A percentile compares a stretch with the other conserved stretches of the same genome.
Conservation (phyloP, 2,888 invertebrate genomes). For the Bibio marci region DNA sequence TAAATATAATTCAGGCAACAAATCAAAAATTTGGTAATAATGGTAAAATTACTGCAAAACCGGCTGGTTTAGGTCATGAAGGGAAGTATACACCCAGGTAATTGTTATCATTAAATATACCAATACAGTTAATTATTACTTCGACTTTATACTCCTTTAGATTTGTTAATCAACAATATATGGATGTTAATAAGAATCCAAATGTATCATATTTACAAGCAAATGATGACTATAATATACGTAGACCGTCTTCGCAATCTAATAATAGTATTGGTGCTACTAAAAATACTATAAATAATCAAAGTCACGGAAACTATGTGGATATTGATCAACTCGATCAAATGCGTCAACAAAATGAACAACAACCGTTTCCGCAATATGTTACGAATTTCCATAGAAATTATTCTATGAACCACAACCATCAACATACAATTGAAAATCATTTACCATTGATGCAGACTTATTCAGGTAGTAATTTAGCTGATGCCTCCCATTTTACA, state of each 20-base stretch:
- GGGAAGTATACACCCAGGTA: conserved; percentile 60
- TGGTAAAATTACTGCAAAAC: conserved; percentile 43
- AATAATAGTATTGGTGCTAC: conserved; percentile 4
- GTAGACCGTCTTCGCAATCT: conserved; percentile 14
- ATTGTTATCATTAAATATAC: not conserved
- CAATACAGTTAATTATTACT: no score
- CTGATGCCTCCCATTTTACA: conserved; percentile 4
- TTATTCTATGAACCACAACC: conserved; percentile 24
- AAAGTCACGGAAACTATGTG: conserved; percentile 30
- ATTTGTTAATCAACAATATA: conserved; percentile 5
- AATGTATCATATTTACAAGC: not conserved
- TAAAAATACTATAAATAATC: conserved; percentile 5
- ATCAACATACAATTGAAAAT: conserved; percentile 22
- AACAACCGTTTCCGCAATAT: conserved; percentile 21
- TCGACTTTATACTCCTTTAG: not conserved
- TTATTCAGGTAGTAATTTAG: conserved; percentile 6
- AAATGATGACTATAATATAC: conserved; percentile 9
- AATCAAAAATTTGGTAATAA: conserved; percentile 56
- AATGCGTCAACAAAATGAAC: conserved; percentile 22
- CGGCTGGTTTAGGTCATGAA: conserved; percentile 56
- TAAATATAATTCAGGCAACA: conserved; percentile 24
- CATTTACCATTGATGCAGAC: conserved; percentile 6
- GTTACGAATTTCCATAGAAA: conserved; percentile 27
- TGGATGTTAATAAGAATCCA: not conserved
- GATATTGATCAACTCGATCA: conserved; percentile 40